Evolutionary conservation across 2,113 vertebrate species (phyloP).

Genomic region (human): GRCh38 chr6:125251501-125252000

Average conservation of each 20-base stretch:
- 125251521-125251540: not conserved
- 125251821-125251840: not conserved
- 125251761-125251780: not conserved
- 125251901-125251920: not conserved
- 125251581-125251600: not conserved
- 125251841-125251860: not conserved
- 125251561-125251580: not conserved
- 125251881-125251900: not conserved
- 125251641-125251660: not conserved
- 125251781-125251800: not conserved
- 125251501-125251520: not conserved
- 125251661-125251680: not conserved
- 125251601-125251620: not conserved
- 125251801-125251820: not conserved
- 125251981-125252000: conserved; percentile 45
- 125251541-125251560: not conserved
- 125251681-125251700: not conserved
- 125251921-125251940: not conserved
- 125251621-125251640: not conserved
- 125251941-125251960: accelerated
- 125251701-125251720: not conserved
- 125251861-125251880: not conserved
- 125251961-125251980: not conserved
- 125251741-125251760: not conserved
- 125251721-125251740: conserved; percentile 16